Conservation (phyloP, 2,113 vertebrate genomes). For the Pelmatolapia mariae region DNA sequence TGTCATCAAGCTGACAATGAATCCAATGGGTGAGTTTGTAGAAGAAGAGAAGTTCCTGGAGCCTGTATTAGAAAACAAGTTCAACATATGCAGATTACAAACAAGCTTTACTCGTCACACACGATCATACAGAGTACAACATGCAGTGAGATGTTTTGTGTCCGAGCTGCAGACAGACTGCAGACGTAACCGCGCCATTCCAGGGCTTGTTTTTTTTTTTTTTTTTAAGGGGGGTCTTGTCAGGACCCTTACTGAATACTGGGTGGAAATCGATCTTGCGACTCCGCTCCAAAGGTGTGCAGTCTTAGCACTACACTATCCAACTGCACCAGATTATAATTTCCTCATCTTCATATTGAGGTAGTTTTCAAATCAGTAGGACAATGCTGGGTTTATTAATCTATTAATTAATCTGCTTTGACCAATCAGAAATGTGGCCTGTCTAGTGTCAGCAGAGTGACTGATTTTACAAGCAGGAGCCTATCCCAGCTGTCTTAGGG, state of each 20-base stretch:
- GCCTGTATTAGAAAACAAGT: background rate
- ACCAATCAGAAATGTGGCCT: background rate
- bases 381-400: background rate
- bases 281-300: background rate
- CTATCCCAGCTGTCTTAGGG: too few relatives aligned
- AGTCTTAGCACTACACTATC: background rate
- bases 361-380: background rate
- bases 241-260: background rate
- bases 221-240: background rate
- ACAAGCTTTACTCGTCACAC: background rate
- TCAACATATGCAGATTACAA: background rate
- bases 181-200: fast-evolving
- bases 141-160: background rate
- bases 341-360: background rate
- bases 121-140: background rate
- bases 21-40: background rate
- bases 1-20: background rate
- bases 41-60: background rate
- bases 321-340: background rate
- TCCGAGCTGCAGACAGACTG: background rate
- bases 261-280: background rate
- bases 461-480: background rate
- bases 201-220: background rate
- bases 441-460: background rate
- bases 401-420: background rate